Conservation (phyloP, 2,113 vertebrate genomes). For the Rhabdornis inornatus region DNA sequence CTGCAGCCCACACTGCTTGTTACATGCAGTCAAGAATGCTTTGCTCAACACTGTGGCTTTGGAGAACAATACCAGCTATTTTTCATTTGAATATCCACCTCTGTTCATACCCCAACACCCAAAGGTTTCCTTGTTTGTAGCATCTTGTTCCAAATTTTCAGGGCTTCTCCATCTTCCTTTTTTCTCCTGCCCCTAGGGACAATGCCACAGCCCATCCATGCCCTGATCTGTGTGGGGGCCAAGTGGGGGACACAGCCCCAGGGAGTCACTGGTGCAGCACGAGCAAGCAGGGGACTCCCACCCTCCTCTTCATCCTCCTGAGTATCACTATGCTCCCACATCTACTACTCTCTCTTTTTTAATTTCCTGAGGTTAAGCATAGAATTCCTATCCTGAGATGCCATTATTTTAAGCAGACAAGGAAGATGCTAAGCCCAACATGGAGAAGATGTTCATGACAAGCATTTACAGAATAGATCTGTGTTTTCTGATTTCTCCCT, state of each 20-base stretch:
- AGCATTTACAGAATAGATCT: neutral
- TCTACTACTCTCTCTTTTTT: neutral
- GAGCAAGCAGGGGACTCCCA: neutral
- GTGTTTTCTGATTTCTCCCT: neutral
- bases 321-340: neutral
- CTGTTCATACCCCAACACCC: no score
- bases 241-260: neutral
- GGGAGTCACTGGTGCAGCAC: fast-evolving
- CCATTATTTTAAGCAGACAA: neutral
- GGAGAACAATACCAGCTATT: neutral
- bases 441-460: neutral
- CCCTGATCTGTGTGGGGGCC: fast-evolving
- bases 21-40: neutral
- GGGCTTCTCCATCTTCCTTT: neutral
- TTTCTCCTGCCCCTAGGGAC: neutral
- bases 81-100: neutral
- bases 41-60: neutral
- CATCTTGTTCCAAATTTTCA: neutral
- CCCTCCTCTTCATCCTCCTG: neutral
- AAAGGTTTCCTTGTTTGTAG: neutral
- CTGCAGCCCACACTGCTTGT: neutral
- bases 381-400: neutral
- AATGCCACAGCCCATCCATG: fast-evolving
- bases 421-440: neutral
- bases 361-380: neutral